A percentile compares a stretch with the other conserved stretches of the same genome.
Evolutionary conservation across 2,888 invertebrate genomes (phyloP).

Genomic region (Drosophila fungiperda): DNA sequence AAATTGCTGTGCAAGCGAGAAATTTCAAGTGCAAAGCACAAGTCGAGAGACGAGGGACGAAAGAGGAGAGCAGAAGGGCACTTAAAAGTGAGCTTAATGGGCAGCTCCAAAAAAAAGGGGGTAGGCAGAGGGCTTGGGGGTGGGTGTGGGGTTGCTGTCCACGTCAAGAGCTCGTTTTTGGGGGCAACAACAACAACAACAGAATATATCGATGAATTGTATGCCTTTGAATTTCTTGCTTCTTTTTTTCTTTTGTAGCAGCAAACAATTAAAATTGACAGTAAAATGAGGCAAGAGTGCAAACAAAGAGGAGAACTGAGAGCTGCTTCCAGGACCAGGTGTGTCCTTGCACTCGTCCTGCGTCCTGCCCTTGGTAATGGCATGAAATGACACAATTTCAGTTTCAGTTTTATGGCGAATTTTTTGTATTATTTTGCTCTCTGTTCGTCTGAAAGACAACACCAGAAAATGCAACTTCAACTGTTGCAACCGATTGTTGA

Average conservation of each 20-base stretch:
- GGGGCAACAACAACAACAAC: slow-evolving; percentile 12
- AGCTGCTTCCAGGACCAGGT: slow-evolving; percentile 56
- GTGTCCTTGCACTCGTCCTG: slow-evolving; percentile 41
- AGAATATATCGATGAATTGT: slow-evolving; percentile 64
- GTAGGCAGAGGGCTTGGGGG: not conserved
- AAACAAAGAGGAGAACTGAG: slow-evolving; percentile 26
- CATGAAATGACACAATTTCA: slow-evolving; percentile 84
- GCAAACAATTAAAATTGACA: slow-evolving; percentile 75
- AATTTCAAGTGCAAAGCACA: slow-evolving; percentile 68
- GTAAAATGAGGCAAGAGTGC: slow-evolving; percentile 44
- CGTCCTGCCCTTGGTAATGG: slow-evolving; percentile 44
- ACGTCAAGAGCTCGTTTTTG: slow-evolving; percentile 65
- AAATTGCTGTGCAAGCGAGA: slow-evolving; percentile 76
- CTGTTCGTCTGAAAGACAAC: slow-evolving; percentile 69
- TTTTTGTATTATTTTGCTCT: slow-evolving; percentile 16
- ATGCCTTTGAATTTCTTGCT: slow-evolving; percentile 4
- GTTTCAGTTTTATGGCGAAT: slow-evolving; percentile 69
- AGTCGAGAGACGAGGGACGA: slow-evolving; percentile 14
- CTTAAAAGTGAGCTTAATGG: slow-evolving; percentile 77
- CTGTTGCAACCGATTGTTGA: slow-evolving; percentile 56
- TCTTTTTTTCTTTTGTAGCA: slow-evolving; percentile 10
- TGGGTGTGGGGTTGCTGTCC: slow-evolving; percentile 31
- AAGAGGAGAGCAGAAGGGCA: slow-evolving; percentile 58
- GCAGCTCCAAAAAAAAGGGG: slow-evolving; percentile 24
- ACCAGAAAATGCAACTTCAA: slow-evolving; percentile 53